Conservation (phyloP, 2,113 vertebrate genomes). For the Syrmaticus mikado region DNA sequence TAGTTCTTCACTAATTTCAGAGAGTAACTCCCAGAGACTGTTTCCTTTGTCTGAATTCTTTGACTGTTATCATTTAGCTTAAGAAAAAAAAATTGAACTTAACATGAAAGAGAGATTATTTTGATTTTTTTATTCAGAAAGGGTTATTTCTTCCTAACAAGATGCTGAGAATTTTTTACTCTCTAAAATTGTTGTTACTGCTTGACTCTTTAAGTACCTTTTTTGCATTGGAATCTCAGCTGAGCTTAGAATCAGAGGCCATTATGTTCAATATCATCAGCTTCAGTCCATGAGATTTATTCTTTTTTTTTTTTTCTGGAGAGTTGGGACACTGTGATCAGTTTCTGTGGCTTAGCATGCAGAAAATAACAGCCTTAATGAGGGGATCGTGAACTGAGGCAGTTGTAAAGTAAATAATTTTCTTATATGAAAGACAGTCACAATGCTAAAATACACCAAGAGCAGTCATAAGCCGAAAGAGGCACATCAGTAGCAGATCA, state of each 20-base stretch:
- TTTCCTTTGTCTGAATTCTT: not conserved
- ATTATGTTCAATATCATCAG: not conserved
- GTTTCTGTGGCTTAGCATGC: not conserved
- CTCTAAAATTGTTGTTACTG: not conserved
- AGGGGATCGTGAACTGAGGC: not conserved
- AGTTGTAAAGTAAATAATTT: not conserved
- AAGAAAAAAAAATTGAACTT: not conserved
- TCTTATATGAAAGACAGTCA: not conserved
- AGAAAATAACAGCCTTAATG: not conserved
- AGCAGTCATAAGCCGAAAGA: not conserved
- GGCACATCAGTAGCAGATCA: not conserved
- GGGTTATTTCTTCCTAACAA: not conserved
- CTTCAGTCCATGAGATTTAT: not conserved
- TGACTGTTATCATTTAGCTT: not conserved
- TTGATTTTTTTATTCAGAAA: not conserved
- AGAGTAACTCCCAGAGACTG: not conserved
- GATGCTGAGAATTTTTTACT: not conserved
- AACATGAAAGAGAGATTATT: not conserved
- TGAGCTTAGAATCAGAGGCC: not conserved
- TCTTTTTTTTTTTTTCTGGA: not conserved
- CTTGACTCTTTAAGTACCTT: not conserved
- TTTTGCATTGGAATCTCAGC: not conserved
- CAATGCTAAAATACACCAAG: not conserved
- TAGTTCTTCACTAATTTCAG: not conserved
- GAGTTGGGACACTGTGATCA: not conserved